Evolutionary conservation across 2,888 invertebrate genomes (phyloP), one percentile per base, ranked within the genome.

Genomic region (Pasiphila rectangulata): DNA sequence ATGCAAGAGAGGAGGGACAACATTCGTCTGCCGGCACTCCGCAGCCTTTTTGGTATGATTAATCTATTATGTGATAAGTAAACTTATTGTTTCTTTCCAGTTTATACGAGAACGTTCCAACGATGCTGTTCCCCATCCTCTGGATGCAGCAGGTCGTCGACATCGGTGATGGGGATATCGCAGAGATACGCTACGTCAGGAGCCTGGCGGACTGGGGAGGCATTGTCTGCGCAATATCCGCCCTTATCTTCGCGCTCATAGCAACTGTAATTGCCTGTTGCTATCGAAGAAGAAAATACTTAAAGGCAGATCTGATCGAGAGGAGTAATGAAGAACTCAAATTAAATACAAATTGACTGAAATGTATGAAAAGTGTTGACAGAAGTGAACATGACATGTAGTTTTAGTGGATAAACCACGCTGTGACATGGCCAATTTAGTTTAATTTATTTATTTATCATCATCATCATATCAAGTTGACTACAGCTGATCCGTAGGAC

Each of bases 141-240:
- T 96, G 95, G 95, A 93, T 96, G 61, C 92, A 94, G 63, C 92
- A 95, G 67, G 90, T 84, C 45, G 94, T 93, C 1, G 73, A 78
- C 7, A 83, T 94, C 0, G 90, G 91, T 0, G 85, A 90, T 0
- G 79, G 89, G 0, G 69, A 94, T 36, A 83, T 91, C 0, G 69
- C 77, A 0, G 90, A 91, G 38, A 71, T 95, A n/a, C 61, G 71
- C 0, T 51, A 65, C 20, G 83, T 81, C 1, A 74, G 85, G 12
- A 56, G 70, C 15, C 64, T 83, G 1, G 51, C 71, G 1, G 86
- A 86, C 43, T 87, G 87, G 86, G 88, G 88, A 2, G 74, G 75
- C 0, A 68, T 68, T 0, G 72, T 75, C 0, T 80, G 83, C 65
- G 79, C 83, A 0, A 78, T 75, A 53, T 61, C 72, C 0, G 81